Percentiles rank a stretch among this genome's conserved stretches.
Evolutionary conservation across 2,888 invertebrate genomes (phyloP).

Genomic region (Lasioglossum marginatum): DNA sequence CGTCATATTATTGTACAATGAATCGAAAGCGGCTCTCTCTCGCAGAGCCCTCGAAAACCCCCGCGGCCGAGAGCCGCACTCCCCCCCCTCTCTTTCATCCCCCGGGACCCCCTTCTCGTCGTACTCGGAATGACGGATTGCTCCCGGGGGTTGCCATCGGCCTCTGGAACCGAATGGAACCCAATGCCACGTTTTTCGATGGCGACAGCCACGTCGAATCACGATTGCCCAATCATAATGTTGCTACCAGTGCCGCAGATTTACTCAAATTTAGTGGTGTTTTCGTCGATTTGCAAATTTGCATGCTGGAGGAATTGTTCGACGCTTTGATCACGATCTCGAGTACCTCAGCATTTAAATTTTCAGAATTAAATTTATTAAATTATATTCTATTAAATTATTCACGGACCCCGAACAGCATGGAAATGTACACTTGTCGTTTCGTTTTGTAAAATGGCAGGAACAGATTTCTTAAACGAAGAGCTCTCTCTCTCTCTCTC

Average conservation of each 20-base stretch:
- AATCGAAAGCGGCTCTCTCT: constrained; percentile 73
- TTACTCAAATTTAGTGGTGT: background rate
- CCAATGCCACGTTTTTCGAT: constrained; percentile 25
- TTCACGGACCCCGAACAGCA: too few species aligned
- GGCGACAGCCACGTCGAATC: background rate
- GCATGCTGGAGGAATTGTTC: background rate
- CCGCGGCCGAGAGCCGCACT: constrained; percentile 24
- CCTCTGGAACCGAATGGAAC: constrained; percentile 18
- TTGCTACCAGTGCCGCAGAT: background rate
- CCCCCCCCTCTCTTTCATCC: background rate
- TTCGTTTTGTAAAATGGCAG: background rate
- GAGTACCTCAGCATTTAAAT: background rate
- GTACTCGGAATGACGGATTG: constrained; percentile 7
- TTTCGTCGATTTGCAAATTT: too few species aligned
- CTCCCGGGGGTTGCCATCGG: constrained; percentile 38
- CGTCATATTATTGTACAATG: constrained; percentile 82
- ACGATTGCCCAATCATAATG: background rate
- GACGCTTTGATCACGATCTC: background rate
- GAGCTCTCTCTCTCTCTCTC: too few species aligned
- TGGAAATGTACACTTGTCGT: background rate
- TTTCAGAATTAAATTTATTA: background rate
- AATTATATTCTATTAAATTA: background rate
- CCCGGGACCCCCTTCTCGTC: constrained; percentile 3
- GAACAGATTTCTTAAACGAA: background rate
- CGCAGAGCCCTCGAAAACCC: constrained; percentile 69